Evolutionary conservation across 2,888 invertebrate genomes (phyloP), one percentile per base, ranked within the genome.

Genomic region (Lutraria lutraria): DNA sequence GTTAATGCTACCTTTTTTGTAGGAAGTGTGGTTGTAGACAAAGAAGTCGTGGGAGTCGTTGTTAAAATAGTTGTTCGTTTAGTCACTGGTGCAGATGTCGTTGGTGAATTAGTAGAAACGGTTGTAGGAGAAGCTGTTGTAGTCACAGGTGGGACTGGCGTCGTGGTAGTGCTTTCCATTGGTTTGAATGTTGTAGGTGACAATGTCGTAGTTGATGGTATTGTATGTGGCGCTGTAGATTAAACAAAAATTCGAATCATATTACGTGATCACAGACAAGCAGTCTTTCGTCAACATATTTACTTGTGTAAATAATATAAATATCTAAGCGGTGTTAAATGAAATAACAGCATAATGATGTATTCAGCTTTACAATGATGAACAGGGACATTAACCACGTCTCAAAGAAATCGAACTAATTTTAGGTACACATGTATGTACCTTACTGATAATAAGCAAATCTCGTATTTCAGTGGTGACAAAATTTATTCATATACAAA

Each of bases 1-100:
- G 85, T 68, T 68, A 89, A 19, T 53, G 81, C 21, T 81, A 43
- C 53, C 15, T 60, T 72, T 76, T 88, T 81, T 43, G 82, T 72
- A 25, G 83, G 25, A 52, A 16, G 21, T 43, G 21, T 21, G 10
- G 87, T 21, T n/a, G 86, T 52, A 16, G 85, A 21, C 21, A 52
- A 54, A 68, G 76, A 43, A 81, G 83, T 85, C 53, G 85, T 29
- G 68, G 68, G 72, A 63, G 83, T 43, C 13, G 53, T 53, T 56
- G 63, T 53, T 34, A 21, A 68, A 4, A 43, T 2, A 19, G 84
- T 3, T 79, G 3, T 56, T 56, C 16, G 15, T 56, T 80, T n/a
- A 54, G 81, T 76, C 83, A 53, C 34, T 87, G 60, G 21, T 53
- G 29, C 19, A 25, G 4, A 19, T 52, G 54, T 31, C 13, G 86